These are phyloP conservation scores for Lonchura striata DNA, from an alignment of 2,113 vertebrate genomes.

Conservation along the genomic window DNA sequence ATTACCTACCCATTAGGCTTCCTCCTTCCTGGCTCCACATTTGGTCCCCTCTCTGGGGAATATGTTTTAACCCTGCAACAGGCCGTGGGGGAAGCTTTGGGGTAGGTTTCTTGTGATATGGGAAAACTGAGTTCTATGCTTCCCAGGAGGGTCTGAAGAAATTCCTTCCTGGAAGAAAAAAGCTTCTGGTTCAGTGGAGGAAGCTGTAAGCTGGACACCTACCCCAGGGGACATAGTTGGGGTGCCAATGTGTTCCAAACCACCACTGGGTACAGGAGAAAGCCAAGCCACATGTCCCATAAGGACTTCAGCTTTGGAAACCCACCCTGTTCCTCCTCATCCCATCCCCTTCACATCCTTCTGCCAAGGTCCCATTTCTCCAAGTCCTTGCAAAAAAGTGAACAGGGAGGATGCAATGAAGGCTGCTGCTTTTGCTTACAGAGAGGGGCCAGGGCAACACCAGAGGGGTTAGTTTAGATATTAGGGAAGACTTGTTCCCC, in stretches of 20 bases:
- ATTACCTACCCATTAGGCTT: conserved; percentile 52
- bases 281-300: background rate
- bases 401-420: background rate
- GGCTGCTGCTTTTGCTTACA: background rate
- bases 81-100: background rate
- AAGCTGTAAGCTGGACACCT: background rate
- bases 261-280: rapidly evolving
- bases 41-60: background rate
- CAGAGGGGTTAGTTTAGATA: too few species aligned
- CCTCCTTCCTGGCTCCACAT: background rate
- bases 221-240: background rate
- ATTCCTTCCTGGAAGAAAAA: background rate
- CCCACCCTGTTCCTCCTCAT: background rate
- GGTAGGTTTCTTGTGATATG: background rate
- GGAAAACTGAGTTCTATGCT: rapidly evolving
- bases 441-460: background rate
- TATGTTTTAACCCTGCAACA: background rate
- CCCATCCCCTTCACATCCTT: background rate
- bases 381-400: background rate
- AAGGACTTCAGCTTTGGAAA: background rate
- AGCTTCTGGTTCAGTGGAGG: background rate
- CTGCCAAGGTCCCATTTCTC: background rate
- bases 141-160: background rate
- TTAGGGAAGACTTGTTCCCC: background rate
- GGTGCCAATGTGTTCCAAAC: background rate